phyloP scores from a whole-genome alignment of 92 coral and sea anemone species.

The Muricea muricata region DNA sequence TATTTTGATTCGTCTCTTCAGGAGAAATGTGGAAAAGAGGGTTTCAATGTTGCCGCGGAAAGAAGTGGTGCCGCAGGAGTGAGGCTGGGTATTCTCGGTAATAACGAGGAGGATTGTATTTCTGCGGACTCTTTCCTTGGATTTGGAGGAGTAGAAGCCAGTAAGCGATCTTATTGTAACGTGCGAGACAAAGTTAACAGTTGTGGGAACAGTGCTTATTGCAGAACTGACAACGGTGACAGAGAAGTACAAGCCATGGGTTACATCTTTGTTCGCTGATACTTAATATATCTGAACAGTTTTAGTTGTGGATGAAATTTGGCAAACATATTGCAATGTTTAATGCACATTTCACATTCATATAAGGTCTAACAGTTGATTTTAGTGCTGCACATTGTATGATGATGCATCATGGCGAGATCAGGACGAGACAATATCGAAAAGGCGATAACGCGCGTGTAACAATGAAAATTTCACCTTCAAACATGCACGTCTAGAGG shows the following conservation, averaged over 20 bases:
- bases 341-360: too few species aligned
- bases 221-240: not conserved
- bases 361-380: too few species aligned
- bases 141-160: not conserved
- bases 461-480: too few species aligned
- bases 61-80: not conserved
- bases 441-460: too few species aligned
- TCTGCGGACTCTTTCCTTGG: not conserved
- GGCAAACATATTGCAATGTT: too few species aligned
- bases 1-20: not conserved
- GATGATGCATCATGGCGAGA: too few species aligned
- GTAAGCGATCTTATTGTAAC: not conserved
- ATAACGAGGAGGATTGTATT: not conserved
- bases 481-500: too few species aligned
- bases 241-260: not conserved
- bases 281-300: too few species aligned
- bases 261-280: not conserved
- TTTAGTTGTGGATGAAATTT: too few species aligned
- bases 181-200: not conserved
- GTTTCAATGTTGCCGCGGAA: not conserved
- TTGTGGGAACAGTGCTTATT: conserved; percentile 7
- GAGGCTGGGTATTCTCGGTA: not conserved
- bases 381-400: too few species aligned
- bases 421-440: too few species aligned
- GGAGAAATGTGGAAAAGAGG: not conserved